Conservation (phyloP, 2,888 invertebrate genomes). For the Leistus spinibarbis region DNA sequence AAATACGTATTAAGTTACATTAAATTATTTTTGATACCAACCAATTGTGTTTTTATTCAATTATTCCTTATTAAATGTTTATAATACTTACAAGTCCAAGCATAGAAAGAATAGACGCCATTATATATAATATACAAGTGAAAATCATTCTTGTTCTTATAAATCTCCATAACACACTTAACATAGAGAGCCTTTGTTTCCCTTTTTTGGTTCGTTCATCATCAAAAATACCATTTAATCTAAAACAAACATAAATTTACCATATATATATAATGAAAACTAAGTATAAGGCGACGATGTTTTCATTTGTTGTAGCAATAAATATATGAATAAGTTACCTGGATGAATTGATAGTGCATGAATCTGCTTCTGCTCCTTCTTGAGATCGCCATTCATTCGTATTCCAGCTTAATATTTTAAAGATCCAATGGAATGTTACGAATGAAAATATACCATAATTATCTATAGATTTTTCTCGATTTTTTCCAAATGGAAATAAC, state of each 20-base stretch:
- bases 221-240: slow-evolving; percentile 26
- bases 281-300: no score
- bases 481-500: slow-evolving; percentile 16
- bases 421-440: slow-evolving; percentile 29
- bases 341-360: slow-evolving; percentile 24
- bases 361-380: slow-evolving; percentile 15
- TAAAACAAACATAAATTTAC: slow-evolving; percentile 6
- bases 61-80: no score
- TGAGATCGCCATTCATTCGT: not conserved
- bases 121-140: slow-evolving; percentile 26
- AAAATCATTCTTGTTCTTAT: slow-evolving; percentile 26
- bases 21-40: no score
- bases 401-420: slow-evolving; percentile 15
- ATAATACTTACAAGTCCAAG: slow-evolving; percentile 19
- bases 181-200: slow-evolving; percentile 15
- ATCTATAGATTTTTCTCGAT: slow-evolving; percentile 8
- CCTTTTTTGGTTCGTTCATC: slow-evolving; percentile 21
- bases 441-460: slow-evolving; percentile 20
- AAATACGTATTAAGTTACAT: no score
- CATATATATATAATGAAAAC: not conserved
- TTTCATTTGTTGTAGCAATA: not conserved
- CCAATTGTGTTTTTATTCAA: no score
- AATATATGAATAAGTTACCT: slow-evolving; percentile 5
- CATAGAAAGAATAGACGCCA: slow-evolving; percentile 18
- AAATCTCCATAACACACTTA: slow-evolving; percentile 20